Evolutionary conservation across 1,140 invertebrate species (phyloP), one percentile per base, ranked within the genome.

Genomic region (Rhagoletis pomonella): DNA sequence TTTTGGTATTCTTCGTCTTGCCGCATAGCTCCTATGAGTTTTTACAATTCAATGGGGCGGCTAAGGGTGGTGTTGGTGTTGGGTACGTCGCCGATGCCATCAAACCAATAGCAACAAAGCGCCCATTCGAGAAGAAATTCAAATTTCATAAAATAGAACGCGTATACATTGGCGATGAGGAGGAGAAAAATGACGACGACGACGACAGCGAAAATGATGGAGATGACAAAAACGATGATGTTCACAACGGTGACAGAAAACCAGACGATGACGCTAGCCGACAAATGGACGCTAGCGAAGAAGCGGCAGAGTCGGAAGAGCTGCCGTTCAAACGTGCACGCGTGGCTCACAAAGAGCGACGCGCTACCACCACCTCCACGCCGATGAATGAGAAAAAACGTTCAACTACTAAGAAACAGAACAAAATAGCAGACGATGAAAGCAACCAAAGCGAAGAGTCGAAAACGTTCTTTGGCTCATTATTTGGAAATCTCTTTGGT

Each of bases 121-220:
- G 89, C 14, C 84, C 88, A 0, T 59, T 87, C 19, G 89, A 89
- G 10, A 88, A 86, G 44, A 91, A 90, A 88, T 90, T 90, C 62
- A 90, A 91, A 88, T 91, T 91, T 88, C 90, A 89, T 81, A 89
- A 90, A 89, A 89, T 91, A 12, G 89, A 90, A 88, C 90, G 90
- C 14, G 42, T 89, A 77, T 87, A 89, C 44, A 77, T 87, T 3
- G 87, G 88, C n/a, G 86, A 87, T 29, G 87, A 86, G 5, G 87
- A 88, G 4, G 86, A 88, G 4, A 86, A 85, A 17, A 64, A 87
- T n/a, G 87, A 87, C 3, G 29, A 29, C 29, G 29, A 29, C 29
- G 65, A 88, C 10, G 87, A 87, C 3, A 50, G 58, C 17, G 81
- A 86, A 14, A 69, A 84, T 29, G 86, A 85, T 29, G 77, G 58